A percentile compares a stretch with the other conserved stretches of the same genome.
Evolutionary conservation across 2,888 invertebrate species (phyloP).

Genomic region (Spilosoma lubricipeda): DNA sequence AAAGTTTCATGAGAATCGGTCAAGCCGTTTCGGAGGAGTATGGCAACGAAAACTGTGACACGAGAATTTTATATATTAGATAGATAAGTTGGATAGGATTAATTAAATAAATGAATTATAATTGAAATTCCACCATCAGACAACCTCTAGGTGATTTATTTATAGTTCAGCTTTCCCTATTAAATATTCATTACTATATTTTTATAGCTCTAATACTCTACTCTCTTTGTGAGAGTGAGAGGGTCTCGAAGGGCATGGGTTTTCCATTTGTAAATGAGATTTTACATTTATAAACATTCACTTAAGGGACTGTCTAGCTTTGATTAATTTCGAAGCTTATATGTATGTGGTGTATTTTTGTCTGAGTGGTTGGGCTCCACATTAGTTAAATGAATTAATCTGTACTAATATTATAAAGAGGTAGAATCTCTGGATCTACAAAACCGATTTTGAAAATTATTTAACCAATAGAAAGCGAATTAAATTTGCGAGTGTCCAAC

Average conservation of each 20-base stretch:
- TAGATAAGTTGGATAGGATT: not conserved
- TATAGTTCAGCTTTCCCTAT: constrained; percentile 47
- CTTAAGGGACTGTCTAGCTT: constrained; percentile 64
- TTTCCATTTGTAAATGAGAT: constrained; percentile 77
- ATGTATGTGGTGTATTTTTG: constrained; percentile 5
- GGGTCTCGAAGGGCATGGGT: constrained; percentile 47
- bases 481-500: no score
- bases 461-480: no score
- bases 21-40: no score
- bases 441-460: no score
- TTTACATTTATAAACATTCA: constrained; percentile 73
- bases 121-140: not conserved
- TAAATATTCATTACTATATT: constrained; percentile 65
- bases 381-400: not conserved
- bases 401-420: not conserved
- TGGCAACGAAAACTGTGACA: no score
- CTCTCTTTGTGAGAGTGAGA: constrained; percentile 38
- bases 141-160: constrained; percentile 27
- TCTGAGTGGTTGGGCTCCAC: not conserved
- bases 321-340: constrained; percentile 51
- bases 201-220: constrained; percentile 58
- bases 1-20: no score
- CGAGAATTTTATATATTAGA: no score
- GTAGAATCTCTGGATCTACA: no score
- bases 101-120: not conserved